phyloP scores from a whole-genome alignment of 2,797 vertebrate genomes.

The Cichlasoma orientale region DNA sequence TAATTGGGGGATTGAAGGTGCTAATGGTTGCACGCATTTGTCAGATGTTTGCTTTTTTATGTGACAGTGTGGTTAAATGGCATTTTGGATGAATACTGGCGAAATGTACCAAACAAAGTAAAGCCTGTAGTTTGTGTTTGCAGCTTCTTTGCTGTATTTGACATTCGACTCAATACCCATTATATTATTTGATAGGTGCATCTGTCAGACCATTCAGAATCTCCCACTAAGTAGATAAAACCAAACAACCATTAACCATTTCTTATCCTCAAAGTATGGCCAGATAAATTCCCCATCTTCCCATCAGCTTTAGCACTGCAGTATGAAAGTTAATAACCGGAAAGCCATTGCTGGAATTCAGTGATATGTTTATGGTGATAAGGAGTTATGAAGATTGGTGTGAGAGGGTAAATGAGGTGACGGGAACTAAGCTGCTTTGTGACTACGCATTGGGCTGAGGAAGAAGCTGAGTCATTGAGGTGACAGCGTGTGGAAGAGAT shows the following conservation, averaged over 20 bases:
- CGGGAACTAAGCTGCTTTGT: slow-evolving; percentile 63
- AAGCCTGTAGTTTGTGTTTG: slow-evolving; percentile 12
- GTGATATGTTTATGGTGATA: slow-evolving; percentile 69
- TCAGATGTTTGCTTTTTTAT: slow-evolving; percentile 18
- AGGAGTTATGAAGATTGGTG: slow-evolving; percentile 63
- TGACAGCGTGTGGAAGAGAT: slow-evolving; percentile 68
- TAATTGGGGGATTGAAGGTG: slow-evolving; percentile 26
- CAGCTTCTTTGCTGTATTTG: slow-evolving; percentile 18
- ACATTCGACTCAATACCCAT: slow-evolving; percentile 18
- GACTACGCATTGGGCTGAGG: slow-evolving; percentile 36
- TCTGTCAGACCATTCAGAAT: slow-evolving; percentile 33
- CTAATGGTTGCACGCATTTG: slow-evolving; percentile 21
- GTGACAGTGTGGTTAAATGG: background rate
- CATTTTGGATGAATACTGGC: background rate
- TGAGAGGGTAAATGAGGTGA: slow-evolving; percentile 69
- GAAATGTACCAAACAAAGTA: slow-evolving; percentile 21
- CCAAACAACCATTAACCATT: slow-evolving; percentile 59
- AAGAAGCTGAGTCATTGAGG: slow-evolving; percentile 66
- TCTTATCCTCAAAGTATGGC: slow-evolving; percentile 49
- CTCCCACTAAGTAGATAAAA: slow-evolving; percentile 23
- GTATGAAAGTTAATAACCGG: slow-evolving; percentile 67
- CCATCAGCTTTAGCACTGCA: slow-evolving; percentile 51
- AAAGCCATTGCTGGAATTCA: slow-evolving; percentile 62
- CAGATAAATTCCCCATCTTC: slow-evolving; percentile 45
- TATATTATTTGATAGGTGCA: slow-evolving; percentile 34